These are phyloP conservation scores for Zaprionus lineosus DNA, from an alignment of 2,888 invertebrate species.

Conservation along the genomic window DNA sequence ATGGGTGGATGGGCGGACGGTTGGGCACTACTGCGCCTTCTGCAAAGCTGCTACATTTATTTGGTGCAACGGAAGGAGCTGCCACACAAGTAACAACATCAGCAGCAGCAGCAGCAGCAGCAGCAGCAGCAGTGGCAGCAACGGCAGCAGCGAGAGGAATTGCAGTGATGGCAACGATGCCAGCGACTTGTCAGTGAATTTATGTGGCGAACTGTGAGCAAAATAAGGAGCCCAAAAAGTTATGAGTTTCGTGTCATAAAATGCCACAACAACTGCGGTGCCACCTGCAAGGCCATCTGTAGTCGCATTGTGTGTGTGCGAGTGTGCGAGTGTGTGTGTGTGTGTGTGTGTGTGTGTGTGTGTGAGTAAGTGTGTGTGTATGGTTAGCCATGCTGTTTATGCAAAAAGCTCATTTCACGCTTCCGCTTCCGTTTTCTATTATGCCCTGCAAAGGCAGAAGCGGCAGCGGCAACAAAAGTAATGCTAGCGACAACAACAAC, in stretches of 20 bases:
- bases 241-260: conserved; percentile 73
- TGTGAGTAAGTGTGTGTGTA: conserved; percentile 11
- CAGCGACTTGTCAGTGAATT: conserved; percentile 61
- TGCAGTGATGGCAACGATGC: conserved; percentile 48
- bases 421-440: conserved; percentile 74
- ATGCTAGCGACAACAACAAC: conserved; percentile 15
- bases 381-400: conserved; percentile 62
- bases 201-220: conserved; percentile 74
- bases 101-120: conserved; percentile 5
- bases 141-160: conserved; percentile 17
- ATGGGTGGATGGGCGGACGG: too few species aligned
- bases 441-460: conserved; percentile 36
- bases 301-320: neutral
- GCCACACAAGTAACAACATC: neutral
- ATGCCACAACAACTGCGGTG: conserved; percentile 53
- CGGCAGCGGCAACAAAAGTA: too few species aligned
- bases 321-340: neutral
- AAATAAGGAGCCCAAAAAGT: conserved; percentile 73
- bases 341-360: conserved; percentile 2
- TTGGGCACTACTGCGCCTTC: conserved; percentile 34
- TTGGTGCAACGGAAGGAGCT: conserved; percentile 34
- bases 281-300: conserved; percentile 58
- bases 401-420: conserved; percentile 77
- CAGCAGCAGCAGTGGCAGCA: neutral
- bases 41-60: conserved; percentile 50